These are phyloP conservation scores for Endomychus coccineus DNA, from an alignment of 2,888 invertebrate genomes.

Conservation along the genomic window DNA sequence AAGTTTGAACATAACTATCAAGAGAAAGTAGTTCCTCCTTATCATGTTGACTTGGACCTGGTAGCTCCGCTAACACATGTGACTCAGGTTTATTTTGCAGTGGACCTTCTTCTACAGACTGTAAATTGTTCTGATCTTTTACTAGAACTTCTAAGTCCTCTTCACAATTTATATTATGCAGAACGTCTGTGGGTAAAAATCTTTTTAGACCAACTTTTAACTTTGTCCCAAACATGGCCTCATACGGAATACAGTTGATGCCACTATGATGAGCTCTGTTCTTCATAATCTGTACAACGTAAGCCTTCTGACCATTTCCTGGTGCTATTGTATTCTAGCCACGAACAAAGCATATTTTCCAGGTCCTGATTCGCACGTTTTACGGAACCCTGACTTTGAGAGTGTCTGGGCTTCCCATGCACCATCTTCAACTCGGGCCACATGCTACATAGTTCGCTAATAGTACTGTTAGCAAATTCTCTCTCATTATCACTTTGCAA, in stretches of 20 bases:
- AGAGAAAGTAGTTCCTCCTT: too few species aligned
- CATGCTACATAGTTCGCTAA: slow-evolving; percentile 26
- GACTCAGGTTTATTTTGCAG: slow-evolving; percentile 10
- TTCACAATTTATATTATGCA: slow-evolving; percentile 1
- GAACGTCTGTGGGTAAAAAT: slow-evolving; percentile 3
- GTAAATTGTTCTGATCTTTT: slow-evolving; percentile 10
- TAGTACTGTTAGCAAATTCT: slow-evolving; percentile 31
- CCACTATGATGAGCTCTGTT: slow-evolving; percentile 36
- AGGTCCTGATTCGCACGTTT: slow-evolving; percentile 37
- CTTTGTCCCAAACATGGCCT: slow-evolving; percentile 13
- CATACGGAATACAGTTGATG: slow-evolving; percentile 26
- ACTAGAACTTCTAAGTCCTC: slow-evolving; percentile 9
- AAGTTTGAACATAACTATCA: slow-evolving; percentile 13
- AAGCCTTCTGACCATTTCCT: slow-evolving; percentile 39
- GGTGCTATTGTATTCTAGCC: slow-evolving; percentile 34
- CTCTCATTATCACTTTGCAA: slow-evolving; percentile 34
- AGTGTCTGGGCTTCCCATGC: slow-evolving; percentile 35
- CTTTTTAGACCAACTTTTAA: slow-evolving; percentile 11
- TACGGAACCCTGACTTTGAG: slow-evolving; percentile 32
- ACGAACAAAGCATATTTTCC: slow-evolving; percentile 34
- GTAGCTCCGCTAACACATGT: slow-evolving; percentile 7
- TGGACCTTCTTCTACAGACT: slow-evolving; percentile 12
- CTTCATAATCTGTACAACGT: slow-evolving; percentile 38
- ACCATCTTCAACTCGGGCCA: slow-evolving; percentile 31
- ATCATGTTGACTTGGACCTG: slow-evolving; percentile 4